Evolutionary conservation across 2,797 vertebrate species (phyloP).

Genomic region (Catharus ustulatus): DNA sequence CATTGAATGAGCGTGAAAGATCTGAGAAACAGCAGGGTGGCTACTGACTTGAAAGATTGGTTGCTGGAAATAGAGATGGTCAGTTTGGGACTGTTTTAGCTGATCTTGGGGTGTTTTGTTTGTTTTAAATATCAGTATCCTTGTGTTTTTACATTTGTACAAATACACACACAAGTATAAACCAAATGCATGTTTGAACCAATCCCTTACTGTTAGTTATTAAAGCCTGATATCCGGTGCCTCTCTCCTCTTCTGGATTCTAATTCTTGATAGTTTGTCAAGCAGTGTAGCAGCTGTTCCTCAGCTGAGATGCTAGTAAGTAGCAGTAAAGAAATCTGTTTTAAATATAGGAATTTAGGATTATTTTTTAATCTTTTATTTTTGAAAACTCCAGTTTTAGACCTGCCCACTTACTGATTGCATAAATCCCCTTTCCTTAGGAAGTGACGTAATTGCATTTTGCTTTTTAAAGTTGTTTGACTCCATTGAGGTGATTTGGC

Average conservation of each 20-base stretch:
- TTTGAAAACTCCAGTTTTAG: background rate
- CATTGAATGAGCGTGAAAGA: background rate
- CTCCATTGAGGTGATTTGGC: background rate
- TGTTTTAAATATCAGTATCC: background rate
- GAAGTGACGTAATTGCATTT: background rate
- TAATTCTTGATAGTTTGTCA: background rate
- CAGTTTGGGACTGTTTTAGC: background rate
- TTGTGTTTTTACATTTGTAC: background rate
- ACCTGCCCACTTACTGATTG: background rate
- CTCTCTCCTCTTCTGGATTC: background rate
- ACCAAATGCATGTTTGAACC: background rate
- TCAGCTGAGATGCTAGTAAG: background rate
- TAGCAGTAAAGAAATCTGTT: background rate
- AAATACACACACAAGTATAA: background rate
- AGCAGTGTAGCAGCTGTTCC: background rate
- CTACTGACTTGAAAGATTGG: background rate
- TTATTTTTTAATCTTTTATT: rapidly evolving
- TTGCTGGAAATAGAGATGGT: background rate
- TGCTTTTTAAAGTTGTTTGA: background rate
- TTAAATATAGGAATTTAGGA: background rate
- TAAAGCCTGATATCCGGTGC: background rate
- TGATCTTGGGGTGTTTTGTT: background rate
- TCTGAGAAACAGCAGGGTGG: background rate
- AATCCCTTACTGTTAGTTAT: background rate
- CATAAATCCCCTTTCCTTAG: background rate